phyloP scores from a whole-genome alignment of 1,140 invertebrate genomes.

The Drosophila athabasca region DNA sequence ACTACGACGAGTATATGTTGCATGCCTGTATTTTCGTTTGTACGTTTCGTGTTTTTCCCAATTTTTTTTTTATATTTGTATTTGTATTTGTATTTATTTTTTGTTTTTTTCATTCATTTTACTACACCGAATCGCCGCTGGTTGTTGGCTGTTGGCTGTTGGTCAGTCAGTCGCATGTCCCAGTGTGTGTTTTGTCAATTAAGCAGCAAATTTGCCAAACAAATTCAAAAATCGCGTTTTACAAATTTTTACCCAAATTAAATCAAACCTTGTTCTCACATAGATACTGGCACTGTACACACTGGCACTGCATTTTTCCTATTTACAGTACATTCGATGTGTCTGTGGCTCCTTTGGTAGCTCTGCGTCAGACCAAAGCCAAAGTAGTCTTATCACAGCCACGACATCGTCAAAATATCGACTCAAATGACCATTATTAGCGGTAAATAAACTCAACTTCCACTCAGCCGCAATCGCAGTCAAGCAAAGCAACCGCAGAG shows the following conservation, averaged over 20 bases:
- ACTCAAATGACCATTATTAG: conserved; percentile 81
- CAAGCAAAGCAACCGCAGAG: conserved; percentile 20
- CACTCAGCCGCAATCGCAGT: conserved; percentile 19
- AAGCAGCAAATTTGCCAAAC: conserved; percentile 78
- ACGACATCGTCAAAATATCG: conserved; percentile 72
- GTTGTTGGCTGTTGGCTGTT: conserved; percentile 66
- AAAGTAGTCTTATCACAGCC: conserved; percentile 56
- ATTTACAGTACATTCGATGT: not conserved
- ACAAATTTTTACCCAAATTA: conserved; percentile 66
- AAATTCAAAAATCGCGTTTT: conserved; percentile 78
- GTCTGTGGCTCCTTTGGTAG: conserved; percentile 22
- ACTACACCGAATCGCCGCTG: conserved; percentile 66
- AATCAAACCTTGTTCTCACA: conserved; percentile 44
- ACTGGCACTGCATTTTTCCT: not conserved
- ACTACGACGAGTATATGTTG: conserved; percentile 1
- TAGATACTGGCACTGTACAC: not conserved
- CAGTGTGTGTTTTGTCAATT: conserved; percentile 79
- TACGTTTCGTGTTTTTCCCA: conserved; percentile 8
- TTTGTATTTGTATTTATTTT: no score
- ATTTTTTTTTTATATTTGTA: no score
- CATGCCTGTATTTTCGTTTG: conserved; percentile 24
- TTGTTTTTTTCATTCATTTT: no score
- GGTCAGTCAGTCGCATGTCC: conserved; percentile 38
- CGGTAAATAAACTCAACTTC: conserved; percentile 75
- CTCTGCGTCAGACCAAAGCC: conserved; percentile 11